These are phyloP conservation scores for Apaloderma vittatum DNA, from an alignment of 2,113 vertebrate genomes.

Conservation along the genomic window DNA sequence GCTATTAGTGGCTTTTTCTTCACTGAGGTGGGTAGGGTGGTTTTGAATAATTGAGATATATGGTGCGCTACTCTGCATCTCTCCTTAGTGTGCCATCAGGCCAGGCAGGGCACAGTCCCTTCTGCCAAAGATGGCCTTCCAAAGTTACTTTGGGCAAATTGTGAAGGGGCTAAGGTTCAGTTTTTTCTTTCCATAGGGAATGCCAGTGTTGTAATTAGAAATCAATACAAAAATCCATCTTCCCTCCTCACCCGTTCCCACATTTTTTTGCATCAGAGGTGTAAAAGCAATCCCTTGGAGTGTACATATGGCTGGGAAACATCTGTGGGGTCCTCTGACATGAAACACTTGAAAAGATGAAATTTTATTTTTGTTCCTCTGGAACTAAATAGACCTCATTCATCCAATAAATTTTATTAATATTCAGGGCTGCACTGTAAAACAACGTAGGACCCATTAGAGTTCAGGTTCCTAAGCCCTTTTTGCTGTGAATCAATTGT, in stretches of 20 bases:
- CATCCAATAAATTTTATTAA: not conserved
- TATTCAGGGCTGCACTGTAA: not conserved
- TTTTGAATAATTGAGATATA: not conserved
- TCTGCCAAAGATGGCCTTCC: not conserved
- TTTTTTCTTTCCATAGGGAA: not conserved
- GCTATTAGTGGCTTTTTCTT: not conserved
- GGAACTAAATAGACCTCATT: not conserved
- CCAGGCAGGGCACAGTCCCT: not conserved
- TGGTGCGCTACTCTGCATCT: fast-evolving
- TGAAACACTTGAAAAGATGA: not conserved
- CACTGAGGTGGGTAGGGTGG: not conserved
- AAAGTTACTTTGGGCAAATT: not conserved
- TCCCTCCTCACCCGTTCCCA: not conserved
- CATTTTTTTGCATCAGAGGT: not conserved
- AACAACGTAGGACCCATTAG: not conserved
- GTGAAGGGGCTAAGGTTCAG: not conserved
- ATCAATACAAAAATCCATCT: not conserved
- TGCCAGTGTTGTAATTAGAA: not conserved
- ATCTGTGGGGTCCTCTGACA: not conserved
- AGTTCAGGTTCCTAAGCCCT: not conserved
- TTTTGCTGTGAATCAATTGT: not conserved
- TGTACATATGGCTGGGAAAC: not conserved
- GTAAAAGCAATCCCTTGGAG: constrained; percentile 3
- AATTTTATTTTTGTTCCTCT: not conserved
- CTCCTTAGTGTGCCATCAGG: not conserved